Conservation (phyloP, 92 coral and sea anemone genomes). For the Siderastrea siderea region DNA sequence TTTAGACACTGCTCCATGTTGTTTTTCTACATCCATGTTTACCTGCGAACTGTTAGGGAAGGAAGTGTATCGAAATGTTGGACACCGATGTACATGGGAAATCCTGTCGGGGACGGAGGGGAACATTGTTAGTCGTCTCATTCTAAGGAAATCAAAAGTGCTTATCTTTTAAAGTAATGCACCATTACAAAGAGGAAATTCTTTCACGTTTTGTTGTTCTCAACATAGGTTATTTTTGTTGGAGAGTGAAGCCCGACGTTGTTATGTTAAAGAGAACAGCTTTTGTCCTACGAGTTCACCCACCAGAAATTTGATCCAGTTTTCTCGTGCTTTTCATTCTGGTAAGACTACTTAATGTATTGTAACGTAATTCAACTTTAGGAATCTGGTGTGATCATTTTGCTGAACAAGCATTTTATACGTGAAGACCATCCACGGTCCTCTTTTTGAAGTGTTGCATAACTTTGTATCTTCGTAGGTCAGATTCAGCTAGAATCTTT, state of each 20-base stretch:
- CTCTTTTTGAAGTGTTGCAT: neutral
- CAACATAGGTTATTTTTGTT: conserved; percentile 20
- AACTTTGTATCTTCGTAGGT: conserved; percentile 43
- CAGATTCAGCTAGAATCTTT: conserved; percentile 74
- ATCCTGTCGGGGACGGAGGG: no score
- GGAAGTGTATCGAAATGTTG: no score
- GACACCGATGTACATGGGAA: no score
- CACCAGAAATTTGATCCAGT: conserved; percentile 28
- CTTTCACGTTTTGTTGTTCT: no score
- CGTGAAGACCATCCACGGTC: neutral
- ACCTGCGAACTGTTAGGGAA: no score
- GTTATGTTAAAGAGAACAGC: neutral
- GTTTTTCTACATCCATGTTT: no score
- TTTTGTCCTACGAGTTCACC: neutral
- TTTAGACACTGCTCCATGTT: no score
- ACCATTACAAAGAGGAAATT: no score
- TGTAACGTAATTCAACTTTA: neutral
- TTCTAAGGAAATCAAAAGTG: no score
- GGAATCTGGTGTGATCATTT: neutral
- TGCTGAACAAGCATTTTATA: neutral
- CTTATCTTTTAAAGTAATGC: no score
- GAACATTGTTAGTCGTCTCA: no score
- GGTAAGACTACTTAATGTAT: conserved; percentile 6
- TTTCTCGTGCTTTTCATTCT: conserved; percentile 31
- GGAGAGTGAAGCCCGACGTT: conserved; percentile 8